A percentile compares a stretch with the other conserved stretches of the same genome.
Conservation (phyloP, 2,797 vertebrate species). For the Acipenser oxyrinchus region DNA sequence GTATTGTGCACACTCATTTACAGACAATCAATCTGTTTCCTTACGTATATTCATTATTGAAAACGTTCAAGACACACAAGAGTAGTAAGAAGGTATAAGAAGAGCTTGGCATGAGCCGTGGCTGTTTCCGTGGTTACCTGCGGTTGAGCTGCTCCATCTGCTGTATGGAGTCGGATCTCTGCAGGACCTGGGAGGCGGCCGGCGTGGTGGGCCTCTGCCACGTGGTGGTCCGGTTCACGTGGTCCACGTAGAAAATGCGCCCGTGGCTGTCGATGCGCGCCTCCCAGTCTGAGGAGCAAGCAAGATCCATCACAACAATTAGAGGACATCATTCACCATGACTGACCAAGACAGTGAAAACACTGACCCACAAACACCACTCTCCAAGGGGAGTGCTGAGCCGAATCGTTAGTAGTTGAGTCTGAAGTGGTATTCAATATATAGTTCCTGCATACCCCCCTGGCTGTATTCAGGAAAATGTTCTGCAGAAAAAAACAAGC, state of each 20-base stretch:
- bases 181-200: constrained; percentile 86
- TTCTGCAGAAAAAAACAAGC: too few relatives aligned
- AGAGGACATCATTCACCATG: too few relatives aligned
- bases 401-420: too few relatives aligned
- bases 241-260: constrained; percentile 94
- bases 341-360: too few relatives aligned
- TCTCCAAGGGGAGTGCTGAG: too few relatives aligned
- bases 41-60: background rate
- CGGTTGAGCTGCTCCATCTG: constrained; percentile 98
- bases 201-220: constrained; percentile 95
- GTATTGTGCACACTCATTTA: background rate
- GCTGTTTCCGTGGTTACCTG: constrained; percentile 52
- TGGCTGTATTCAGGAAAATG: too few relatives aligned
- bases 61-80: background rate
- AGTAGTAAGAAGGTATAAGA: background rate
- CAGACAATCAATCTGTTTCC: constrained; percentile 17
- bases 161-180: constrained; percentile 93
- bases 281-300: constrained; percentile 78
- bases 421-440: too few relatives aligned
- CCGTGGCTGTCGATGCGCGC: constrained; percentile 96
- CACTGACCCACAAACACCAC: too few relatives aligned
- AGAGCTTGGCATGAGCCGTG: background rate
- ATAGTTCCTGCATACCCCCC: too few relatives aligned
- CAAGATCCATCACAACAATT: background rate
- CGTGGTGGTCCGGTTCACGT: constrained; percentile 92